Evolutionary conservation across 2,888 invertebrate genomes (phyloP).

Genomic region (Hylaea fasciaria): DNA sequence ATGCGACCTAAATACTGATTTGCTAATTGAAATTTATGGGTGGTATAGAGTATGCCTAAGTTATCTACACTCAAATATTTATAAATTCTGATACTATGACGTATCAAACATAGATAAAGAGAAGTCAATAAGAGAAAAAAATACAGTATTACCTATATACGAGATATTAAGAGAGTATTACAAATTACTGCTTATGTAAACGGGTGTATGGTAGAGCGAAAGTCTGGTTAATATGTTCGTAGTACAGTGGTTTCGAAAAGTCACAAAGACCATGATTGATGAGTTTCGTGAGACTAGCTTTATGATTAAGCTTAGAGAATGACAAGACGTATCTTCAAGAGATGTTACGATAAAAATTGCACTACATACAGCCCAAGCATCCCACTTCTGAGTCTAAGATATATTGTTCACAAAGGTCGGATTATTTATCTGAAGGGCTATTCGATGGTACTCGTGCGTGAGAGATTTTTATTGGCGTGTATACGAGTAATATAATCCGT

Average conservation of each 20-base stretch:
- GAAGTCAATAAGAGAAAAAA: background rate
- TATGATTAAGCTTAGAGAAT: conserved; percentile 9
- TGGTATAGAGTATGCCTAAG: background rate
- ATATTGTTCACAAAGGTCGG: conserved; percentile 7
- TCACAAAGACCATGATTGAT: conserved; percentile 18
- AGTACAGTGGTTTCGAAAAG: conserved; percentile 11
- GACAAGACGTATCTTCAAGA: conserved; percentile 1
- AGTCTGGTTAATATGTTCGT: conserved; percentile 2
- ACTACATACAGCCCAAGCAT: background rate
- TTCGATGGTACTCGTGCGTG: background rate
- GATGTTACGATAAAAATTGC: conserved; percentile 1
- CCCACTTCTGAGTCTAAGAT: background rate
- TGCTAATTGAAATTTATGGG: conserved; percentile 45
- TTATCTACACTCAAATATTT: background rate
- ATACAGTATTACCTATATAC: background rate
- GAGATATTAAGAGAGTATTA: background rate
- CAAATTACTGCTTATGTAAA: conserved; percentile 14
- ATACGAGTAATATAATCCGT: background rate
- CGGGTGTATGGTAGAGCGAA: conserved; percentile 13
- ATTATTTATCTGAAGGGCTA: conserved; percentile 6
- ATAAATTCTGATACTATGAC: background rate
- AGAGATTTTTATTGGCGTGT: background rate
- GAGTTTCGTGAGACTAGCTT: conserved; percentile 5
- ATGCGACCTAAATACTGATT: conserved; percentile 54
- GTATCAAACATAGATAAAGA: background rate